Conservation (phyloP, 1,140 invertebrate species). For the honey bee (Apis mellifera) region Amel_HAv3.1 CM009935.2:3424001-3424500, state of each 20-base stretch:
- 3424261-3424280: too few species aligned
- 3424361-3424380: too few species aligned
- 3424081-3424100: conserved; percentile 58
- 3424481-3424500: neutral
- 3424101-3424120: conserved; percentile 56
- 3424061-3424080: conserved; percentile 62
- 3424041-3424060: conserved; percentile 70
- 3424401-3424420: neutral
- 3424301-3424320: too few species aligned
- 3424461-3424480: neutral
- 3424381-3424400: neutral
- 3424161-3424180: conserved; percentile 8
- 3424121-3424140: neutral
- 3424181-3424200: too few species aligned
- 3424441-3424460: neutral
- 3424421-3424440: neutral
- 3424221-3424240: too few species aligned
- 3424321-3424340: too few species aligned
- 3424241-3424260: too few species aligned
- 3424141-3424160: neutral
- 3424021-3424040: conserved; percentile 80
- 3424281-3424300: too few species aligned
- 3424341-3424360: too few species aligned
- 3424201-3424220: too few species aligned
- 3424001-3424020: conserved; percentile 81